Evolutionary conservation across 2,113 vertebrate species (phyloP).

Genomic region (Reinhardtius hippoglossoides): DNA sequence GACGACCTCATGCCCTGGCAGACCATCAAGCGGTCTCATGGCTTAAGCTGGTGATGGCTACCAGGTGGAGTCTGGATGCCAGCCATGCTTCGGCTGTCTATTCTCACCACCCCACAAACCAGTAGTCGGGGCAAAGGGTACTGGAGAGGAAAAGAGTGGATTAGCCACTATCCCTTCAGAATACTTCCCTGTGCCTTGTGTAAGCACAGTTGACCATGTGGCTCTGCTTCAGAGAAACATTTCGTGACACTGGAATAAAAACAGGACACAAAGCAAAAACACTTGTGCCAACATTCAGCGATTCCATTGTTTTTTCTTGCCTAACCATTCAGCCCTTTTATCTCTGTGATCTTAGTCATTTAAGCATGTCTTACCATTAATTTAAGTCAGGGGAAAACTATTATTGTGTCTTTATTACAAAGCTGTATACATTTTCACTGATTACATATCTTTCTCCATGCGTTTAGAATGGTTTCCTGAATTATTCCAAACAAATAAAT

Average conservation of each 20-base stretch:
- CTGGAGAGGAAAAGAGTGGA: conserved; percentile 28
- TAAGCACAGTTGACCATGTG: conserved; percentile 28
- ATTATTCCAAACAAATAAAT: too few relatives aligned
- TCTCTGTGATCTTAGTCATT: conserved; percentile 7
- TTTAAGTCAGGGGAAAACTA: background rate
- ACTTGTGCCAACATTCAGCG: conserved; percentile 11
- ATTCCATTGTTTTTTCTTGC: conserved; percentile 6
- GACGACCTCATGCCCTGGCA: conserved; percentile 58
- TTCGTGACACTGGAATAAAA: conserved; percentile 58
- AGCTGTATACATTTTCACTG: background rate
- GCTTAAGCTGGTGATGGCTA: conserved; percentile 57
- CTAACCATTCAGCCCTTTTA: background rate
- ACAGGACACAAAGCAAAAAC: conserved; percentile 41
- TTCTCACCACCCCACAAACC: conserved; percentile 43
- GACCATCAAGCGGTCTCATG: conserved; percentile 47
- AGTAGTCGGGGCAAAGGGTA: conserved; percentile 60
- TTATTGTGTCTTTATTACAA: too few relatives aligned
- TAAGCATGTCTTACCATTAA: background rate
- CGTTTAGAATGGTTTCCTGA: background rate
- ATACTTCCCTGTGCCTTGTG: conserved; percentile 27
- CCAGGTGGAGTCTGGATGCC: conserved; percentile 65
- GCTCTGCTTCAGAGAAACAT: conserved; percentile 47
- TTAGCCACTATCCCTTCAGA: conserved; percentile 41
- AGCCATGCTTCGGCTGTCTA: conserved; percentile 49
- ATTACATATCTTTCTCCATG: background rate